These are phyloP conservation scores for Hydroisotoma schaefferi DNA, from an alignment of 2,888 invertebrate species.

Conservation along the genomic window DNA sequence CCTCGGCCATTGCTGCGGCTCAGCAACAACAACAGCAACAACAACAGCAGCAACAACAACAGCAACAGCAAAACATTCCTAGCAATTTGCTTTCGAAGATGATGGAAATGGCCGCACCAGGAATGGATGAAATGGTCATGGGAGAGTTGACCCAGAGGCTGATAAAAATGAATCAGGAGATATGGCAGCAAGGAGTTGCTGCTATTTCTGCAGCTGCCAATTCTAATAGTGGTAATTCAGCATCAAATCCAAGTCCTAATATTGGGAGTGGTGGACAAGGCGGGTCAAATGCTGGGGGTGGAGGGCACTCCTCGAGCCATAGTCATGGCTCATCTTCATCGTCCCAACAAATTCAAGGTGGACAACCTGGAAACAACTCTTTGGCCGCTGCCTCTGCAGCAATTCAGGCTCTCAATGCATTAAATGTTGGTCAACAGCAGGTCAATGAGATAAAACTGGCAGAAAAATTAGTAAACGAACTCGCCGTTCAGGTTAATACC, in stretches of 20 bases:
- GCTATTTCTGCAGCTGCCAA: constrained; percentile 41
- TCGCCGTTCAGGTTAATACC: constrained; percentile 48
- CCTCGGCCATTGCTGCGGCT: constrained; percentile 41
- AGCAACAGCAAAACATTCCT: constrained; percentile 27
- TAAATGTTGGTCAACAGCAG: constrained; percentile 40
- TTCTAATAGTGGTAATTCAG: constrained; percentile 17
- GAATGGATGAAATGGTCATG: constrained; percentile 46
- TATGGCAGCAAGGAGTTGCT: constrained; percentile 48
- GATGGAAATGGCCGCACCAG: constrained; percentile 38
- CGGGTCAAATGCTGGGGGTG: constrained; percentile 4
- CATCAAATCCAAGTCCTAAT: constrained; percentile 11
- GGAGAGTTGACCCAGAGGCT: constrained; percentile 47
- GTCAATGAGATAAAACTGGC: constrained; percentile 49
- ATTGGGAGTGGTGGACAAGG: background rate
- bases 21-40: constrained; percentile 28
- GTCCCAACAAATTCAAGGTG: constrained; percentile 22
- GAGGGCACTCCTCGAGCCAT: constrained; percentile 13
- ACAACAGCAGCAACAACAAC: constrained; percentile 38
- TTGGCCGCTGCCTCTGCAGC: constrained; percentile 29
- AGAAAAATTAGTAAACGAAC: constrained; percentile 49
- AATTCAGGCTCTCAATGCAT: constrained; percentile 32
- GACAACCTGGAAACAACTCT: constrained; percentile 10
- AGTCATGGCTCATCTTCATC: constrained; percentile 15
- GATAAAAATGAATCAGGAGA: constrained; percentile 48
- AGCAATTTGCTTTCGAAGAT: constrained; percentile 42